Evolutionary conservation across 2,888 invertebrate genomes (phyloP).

Genomic region (Nudaria mundana): DNA sequence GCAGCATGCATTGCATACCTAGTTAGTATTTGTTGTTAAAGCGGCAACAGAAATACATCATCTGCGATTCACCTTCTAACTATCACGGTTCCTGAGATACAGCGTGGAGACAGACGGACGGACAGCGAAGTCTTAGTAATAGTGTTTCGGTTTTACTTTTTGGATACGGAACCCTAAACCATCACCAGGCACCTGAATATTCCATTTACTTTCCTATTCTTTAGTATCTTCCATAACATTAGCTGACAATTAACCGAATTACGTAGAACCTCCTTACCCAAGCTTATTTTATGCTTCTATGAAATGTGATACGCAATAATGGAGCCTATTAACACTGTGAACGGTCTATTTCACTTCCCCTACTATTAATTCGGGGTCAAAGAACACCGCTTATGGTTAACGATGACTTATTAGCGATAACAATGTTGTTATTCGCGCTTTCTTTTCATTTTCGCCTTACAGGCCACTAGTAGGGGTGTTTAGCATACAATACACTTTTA

Average conservation of each 20-base stretch:
- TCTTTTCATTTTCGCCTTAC: conserved; percentile 43
- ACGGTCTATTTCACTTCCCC: conserved; percentile 45
- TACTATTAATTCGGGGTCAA: conserved; percentile 44
- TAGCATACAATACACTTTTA: conserved; percentile 11
- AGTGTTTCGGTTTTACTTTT: too few relatives aligned
- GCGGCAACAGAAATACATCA: too few relatives aligned
- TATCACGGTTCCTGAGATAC: too few relatives aligned
- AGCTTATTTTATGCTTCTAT: conserved; percentile 4
- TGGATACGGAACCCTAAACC: too few relatives aligned
- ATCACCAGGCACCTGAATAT: too few relatives aligned
- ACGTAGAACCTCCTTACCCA: conserved; percentile 8
- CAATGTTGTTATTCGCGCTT: conserved; percentile 54
- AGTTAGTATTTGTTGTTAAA: too few relatives aligned
- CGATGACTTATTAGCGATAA: conserved; percentile 68
- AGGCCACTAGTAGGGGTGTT: conserved; percentile 11
- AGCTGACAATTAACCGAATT: conserved; percentile 10
- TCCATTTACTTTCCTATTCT: background rate
- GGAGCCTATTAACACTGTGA: conserved; percentile 36
- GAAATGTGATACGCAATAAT: conserved; percentile 39
- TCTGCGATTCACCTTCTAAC: too few relatives aligned
- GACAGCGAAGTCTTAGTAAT: too few relatives aligned
- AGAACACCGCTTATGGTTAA: conserved; percentile 58
- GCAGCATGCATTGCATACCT: too few relatives aligned
- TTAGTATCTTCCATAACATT: conserved; percentile 1
- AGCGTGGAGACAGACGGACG: too few relatives aligned